A percentile compares a stretch with the other conserved stretches of the same genome.
Evolutionary conservation across 1,140 invertebrate species (phyloP).

Genomic region (Gryllus bimaculatus): DNA sequence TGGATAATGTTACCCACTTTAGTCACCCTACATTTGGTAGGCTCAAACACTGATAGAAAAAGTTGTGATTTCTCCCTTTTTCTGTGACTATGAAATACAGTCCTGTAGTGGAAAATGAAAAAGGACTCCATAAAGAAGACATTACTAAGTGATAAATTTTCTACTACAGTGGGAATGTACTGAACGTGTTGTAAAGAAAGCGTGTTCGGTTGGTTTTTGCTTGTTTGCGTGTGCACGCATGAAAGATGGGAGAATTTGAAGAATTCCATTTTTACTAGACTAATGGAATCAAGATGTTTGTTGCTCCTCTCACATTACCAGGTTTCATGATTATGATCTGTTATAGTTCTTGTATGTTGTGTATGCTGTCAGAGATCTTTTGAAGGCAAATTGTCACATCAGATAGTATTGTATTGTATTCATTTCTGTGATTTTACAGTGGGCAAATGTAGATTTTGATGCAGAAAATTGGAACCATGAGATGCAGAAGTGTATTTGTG

Average conservation of each 20-base stretch:
- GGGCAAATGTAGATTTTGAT: not conserved
- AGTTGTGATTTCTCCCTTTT: not conserved
- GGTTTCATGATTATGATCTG: not conserved
- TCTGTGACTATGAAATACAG: not conserved
- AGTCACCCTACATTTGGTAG: not conserved
- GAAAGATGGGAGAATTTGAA: not conserved
- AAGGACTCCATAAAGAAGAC: not conserved
- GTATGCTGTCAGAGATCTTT: not conserved
- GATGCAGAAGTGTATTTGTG: not conserved
- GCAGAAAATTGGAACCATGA: not conserved
- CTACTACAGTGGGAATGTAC: not conserved
- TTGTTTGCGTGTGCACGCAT: not conserved
- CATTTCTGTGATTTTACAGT: not conserved
- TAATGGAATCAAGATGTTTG: not conserved
- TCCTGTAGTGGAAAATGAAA: not conserved
- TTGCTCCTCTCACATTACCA: not conserved
- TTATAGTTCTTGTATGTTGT: not conserved
- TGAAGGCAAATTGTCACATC: not conserved
- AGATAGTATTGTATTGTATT: not conserved
- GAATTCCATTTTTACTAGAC: not conserved
- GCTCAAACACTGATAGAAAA: not conserved
- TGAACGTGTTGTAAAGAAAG: not conserved
- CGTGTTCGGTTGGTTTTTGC: not conserved
- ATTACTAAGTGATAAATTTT: not conserved
- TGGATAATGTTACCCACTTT: conserved; percentile 4